Percentiles rank a stretch among this genome's conserved stretches.
Conservation (phyloP, 2,888 invertebrate species). For the Pogonocherus hispidulus region DNA sequence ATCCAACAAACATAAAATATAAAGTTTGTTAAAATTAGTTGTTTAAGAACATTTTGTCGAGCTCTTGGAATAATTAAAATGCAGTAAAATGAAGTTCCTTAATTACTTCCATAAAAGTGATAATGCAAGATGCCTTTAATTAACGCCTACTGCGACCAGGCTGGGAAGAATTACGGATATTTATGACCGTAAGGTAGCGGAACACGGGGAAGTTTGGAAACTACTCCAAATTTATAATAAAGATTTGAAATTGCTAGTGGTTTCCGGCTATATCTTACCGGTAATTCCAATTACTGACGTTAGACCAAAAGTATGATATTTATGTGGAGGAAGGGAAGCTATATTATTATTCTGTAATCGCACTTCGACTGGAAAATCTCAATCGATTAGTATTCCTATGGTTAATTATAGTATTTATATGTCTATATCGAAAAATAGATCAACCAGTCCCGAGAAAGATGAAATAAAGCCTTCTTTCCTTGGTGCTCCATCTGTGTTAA, state of each 20-base stretch:
- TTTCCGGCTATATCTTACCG: too few species aligned
- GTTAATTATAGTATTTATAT: too few species aligned
- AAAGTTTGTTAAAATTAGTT: slow-evolving; percentile 32
- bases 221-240: background rate
- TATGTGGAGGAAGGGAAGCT: too few species aligned
- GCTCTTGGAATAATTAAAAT: slow-evolving; percentile 31
- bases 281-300: too few species aligned
- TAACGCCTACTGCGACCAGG: slow-evolving; percentile 7
- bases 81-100: slow-evolving; percentile 29
- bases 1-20: slow-evolving; percentile 14
- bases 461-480: too few species aligned
- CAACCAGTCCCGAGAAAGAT: too few species aligned
- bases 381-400: too few species aligned
- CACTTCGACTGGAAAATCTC: too few species aligned
- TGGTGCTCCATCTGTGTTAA: too few species aligned
- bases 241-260: background rate
- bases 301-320: too few species aligned
- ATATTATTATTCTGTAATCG: too few species aligned
- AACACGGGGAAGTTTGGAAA: background rate
- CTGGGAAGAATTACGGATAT: background rate
- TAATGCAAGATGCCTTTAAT: slow-evolving; percentile 28
- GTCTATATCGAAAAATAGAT: too few species aligned
- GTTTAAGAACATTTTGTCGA: slow-evolving; percentile 28
- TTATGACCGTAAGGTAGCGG: background rate
- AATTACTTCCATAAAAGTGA: slow-evolving; percentile 29